phyloP scores from a whole-genome alignment of 2,797 vertebrate species.

The Meda fulgida region DNA sequence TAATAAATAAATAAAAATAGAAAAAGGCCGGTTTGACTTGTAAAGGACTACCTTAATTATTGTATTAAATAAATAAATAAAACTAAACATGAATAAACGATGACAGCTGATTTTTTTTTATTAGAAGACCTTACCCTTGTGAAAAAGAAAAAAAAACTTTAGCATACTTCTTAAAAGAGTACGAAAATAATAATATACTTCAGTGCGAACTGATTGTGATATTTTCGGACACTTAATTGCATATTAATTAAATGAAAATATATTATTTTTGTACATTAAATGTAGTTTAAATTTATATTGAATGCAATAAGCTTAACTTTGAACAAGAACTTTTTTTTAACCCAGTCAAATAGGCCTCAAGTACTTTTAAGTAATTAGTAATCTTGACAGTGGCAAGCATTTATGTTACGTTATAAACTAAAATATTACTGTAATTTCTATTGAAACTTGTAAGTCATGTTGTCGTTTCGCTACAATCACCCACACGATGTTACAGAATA shows the following conservation, averaged over 20 bases:
- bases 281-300: background rate
- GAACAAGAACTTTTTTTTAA: background rate
- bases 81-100: background rate
- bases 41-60: background rate
- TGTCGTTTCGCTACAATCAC: too few relatives aligned
- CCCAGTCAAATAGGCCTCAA: background rate
- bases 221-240: background rate
- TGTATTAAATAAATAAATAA: constrained; percentile 7
- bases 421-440: background rate
- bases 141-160: background rate
- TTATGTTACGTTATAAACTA: background rate
- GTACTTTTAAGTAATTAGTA: background rate
- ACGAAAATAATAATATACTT: background rate
- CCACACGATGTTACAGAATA: too few relatives aligned
- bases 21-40: background rate
- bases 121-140: background rate
- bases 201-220: background rate
- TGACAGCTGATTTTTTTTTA: too few relatives aligned
- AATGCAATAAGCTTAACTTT: background rate
- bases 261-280: background rate
- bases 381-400: background rate
- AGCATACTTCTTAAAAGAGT: background rate
- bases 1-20: background rate
- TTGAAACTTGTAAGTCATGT: background rate
- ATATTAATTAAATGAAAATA: background rate